phyloP scores from a whole-genome alignment of 1,140 invertebrate species.

The Drosophila nasuta region DNA sequence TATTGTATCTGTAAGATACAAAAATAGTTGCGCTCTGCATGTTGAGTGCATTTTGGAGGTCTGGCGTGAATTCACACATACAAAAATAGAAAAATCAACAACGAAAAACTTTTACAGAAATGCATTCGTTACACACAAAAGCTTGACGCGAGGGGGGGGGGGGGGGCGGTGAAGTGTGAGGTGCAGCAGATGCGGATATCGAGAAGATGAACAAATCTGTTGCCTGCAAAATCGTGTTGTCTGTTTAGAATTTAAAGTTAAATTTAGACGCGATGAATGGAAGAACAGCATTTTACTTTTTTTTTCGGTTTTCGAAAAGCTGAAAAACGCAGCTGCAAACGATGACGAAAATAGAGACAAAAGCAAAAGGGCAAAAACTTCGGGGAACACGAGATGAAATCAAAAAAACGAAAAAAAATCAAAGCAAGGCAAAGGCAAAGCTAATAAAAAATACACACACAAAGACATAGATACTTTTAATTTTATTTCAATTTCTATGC shows the following conservation, averaged over 20 bases:
- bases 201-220: constrained; percentile 19
- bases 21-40: constrained; percentile 56
- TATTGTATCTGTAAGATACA: constrained; percentile 56
- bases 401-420: neutral
- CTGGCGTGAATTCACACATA: constrained; percentile 54
- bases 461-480: constrained; percentile 40
- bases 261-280: constrained; percentile 50
- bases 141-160: neutral
- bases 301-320: constrained; percentile 32
- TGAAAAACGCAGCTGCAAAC: constrained; percentile 61
- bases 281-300: neutral
- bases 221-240: constrained; percentile 61
- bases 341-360: constrained; percentile 38
- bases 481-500: constrained; percentile 55
- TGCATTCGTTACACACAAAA: constrained; percentile 18
- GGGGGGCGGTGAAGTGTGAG: neutral
- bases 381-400: constrained; percentile 12
- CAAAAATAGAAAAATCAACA: constrained; percentile 57
- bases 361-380: constrained; percentile 37
- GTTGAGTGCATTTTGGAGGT: constrained; percentile 65
- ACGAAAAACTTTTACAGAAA: constrained; percentile 52
- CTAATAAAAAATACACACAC: constrained; percentile 39
- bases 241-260: constrained; percentile 71
- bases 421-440: constrained; percentile 15
- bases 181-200: constrained; percentile 14